Conservation (phyloP, 2,797 vertebrate species). For the Decapterus maruadsi region DNA sequence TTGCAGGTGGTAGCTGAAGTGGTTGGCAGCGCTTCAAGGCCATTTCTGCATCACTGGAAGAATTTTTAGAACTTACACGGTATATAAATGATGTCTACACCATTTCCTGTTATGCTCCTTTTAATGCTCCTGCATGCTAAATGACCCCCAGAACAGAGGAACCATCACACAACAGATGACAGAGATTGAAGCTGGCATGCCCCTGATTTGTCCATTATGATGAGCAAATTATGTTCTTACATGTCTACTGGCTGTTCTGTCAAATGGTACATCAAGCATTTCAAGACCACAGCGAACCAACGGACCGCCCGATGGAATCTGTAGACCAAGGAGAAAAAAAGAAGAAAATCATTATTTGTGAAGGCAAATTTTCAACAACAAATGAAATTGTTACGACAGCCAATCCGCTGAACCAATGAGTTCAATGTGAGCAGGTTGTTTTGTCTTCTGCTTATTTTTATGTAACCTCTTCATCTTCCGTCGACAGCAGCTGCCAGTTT, state of each 20-base stretch:
- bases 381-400: slow-evolving; percentile 15
- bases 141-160: slow-evolving; percentile 71
- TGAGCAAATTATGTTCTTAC: slow-evolving; percentile 80
- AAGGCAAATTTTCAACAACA: slow-evolving; percentile 29
- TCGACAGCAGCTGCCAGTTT: background rate
- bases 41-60: slow-evolving; percentile 40
- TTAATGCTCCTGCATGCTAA: slow-evolving; percentile 60
- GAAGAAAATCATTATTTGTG: slow-evolving; percentile 11
- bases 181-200: slow-evolving; percentile 79
- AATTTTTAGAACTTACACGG: slow-evolving; percentile 37
- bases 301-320: slow-evolving; percentile 31
- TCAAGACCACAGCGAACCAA: slow-evolving; percentile 58
- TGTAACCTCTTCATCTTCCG: background rate
- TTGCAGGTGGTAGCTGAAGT: slow-evolving; percentile 38
- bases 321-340: background rate
- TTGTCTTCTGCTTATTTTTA: background rate
- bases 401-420: background rate
- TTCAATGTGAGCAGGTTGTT: background rate
- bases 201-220: slow-evolving; percentile 81
- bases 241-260: slow-evolving; percentile 80
- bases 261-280: slow-evolving; percentile 72
- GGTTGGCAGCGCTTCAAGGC: slow-evolving; percentile 22
- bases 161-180: slow-evolving; percentile 69
- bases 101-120: slow-evolving; percentile 54
- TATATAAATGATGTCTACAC: slow-evolving; percentile 33